phyloP scores from a whole-genome alignment of 1,140 invertebrate genomes.

The Sinonovacula constricta region DNA sequence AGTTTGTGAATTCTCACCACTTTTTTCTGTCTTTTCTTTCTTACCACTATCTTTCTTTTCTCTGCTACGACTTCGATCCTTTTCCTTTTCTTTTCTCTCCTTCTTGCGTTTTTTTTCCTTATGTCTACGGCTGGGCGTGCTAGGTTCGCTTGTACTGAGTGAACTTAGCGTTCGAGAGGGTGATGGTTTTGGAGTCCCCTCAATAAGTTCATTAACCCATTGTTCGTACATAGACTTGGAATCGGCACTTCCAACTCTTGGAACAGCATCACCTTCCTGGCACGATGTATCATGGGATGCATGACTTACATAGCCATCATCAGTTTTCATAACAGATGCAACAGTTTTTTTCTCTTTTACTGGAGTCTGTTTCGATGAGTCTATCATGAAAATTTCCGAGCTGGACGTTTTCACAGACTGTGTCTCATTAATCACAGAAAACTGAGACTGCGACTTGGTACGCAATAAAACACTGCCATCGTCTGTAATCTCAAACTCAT shows the following conservation, averaged over 20 bases:
- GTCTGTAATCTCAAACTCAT: not conserved
- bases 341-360: conserved; percentile 19
- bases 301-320: conserved; percentile 38
- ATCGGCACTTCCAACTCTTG: conserved; percentile 24
- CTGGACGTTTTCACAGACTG: not conserved
- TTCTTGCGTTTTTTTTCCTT: conserved; percentile 45
- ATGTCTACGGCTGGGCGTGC: conserved; percentile 24
- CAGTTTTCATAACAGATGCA: conserved; percentile 24
- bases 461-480: conserved; percentile 3
- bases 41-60: conserved; percentile 7
- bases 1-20: not conserved
- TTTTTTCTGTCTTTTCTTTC: not conserved
- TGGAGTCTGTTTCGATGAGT: conserved; percentile 17
- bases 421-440: not conserved
- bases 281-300: conserved; percentile 11
- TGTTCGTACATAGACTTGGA: conserved; percentile 44
- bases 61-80: not conserved
- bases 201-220: conserved; percentile 47
- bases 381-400: not conserved
- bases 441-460: conserved; percentile 18
- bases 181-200: conserved; percentile 27
- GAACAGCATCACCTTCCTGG: not conserved
- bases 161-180: conserved; percentile 20
- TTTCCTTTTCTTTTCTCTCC: conserved; percentile 40
- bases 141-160: not conserved